Conservation (phyloP, 2,888 invertebrate genomes). For the Hermaeophaga mercurialis region DNA sequence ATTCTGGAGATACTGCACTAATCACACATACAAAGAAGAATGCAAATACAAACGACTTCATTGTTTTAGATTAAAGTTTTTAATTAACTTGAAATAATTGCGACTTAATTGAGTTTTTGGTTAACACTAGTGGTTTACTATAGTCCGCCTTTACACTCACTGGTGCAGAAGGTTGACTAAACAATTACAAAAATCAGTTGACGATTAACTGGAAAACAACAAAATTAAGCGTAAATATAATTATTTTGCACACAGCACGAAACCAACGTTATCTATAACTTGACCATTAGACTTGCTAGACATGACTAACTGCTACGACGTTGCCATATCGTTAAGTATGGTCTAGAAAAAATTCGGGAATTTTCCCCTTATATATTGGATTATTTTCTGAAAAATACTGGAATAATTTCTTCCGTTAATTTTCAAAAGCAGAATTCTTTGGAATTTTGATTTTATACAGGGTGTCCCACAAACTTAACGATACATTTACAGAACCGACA, state of each 20-base stretch:
- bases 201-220: slow-evolving; percentile 31
- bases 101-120: neutral
- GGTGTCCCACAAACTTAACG: no score
- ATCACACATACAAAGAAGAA: slow-evolving; percentile 47
- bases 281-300: neutral
- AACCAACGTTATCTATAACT: slow-evolving; percentile 6
- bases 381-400: no score
- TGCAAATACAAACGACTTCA: slow-evolving; percentile 59
- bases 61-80: slow-evolving; percentile 40
- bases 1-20: slow-evolving; percentile 60
- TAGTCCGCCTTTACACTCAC: slow-evolving; percentile 85
- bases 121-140: neutral
- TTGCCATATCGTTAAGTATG: no score
- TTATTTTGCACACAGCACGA: slow-evolving; percentile 47
- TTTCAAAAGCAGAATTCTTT: no score
- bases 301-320: neutral
- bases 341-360: no score
- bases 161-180: slow-evolving; percentile 86
- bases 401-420: no score
- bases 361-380: no score
- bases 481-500: no score
- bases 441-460: no score
- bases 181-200: slow-evolving; percentile 43
- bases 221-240: slow-evolving; percentile 28
- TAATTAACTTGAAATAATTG: neutral